Evolutionary conservation across 2,113 vertebrate species (phyloP).

Genomic region (Corythornis cristatus): DNA sequence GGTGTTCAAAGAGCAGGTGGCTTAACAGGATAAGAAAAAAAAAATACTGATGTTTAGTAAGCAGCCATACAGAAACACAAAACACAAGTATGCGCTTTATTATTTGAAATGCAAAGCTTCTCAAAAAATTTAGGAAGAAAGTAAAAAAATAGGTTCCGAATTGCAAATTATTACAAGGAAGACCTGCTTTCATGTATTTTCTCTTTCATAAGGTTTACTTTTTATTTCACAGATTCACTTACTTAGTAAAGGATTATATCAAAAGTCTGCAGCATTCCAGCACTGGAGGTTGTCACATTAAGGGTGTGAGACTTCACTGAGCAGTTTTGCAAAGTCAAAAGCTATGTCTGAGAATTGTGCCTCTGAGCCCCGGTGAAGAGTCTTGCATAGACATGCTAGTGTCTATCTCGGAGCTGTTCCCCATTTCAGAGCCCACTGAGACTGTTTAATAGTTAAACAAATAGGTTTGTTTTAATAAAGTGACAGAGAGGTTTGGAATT

Average conservation of each 20-base stretch:
- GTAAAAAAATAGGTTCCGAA: background rate
- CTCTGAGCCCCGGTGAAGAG: no score
- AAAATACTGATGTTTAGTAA: background rate
- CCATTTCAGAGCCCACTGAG: no score
- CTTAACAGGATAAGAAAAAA: background rate
- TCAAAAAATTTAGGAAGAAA: background rate
- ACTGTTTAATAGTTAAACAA: no score
- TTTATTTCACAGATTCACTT: background rate
- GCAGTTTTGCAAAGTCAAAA: no score
- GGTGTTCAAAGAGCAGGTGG: background rate
- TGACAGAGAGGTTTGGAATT: no score
- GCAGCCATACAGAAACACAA: rapidly evolving
- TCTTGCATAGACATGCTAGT: no score
- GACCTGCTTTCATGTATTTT: background rate
- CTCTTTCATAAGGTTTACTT: background rate
- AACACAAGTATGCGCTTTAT: background rate
- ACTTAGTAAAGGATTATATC: background rate
- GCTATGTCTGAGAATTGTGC: no score
- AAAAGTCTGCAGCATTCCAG: background rate
- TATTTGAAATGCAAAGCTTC: background rate
- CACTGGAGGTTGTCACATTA: background rate
- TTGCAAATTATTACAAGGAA: background rate
- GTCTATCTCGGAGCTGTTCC: no score
- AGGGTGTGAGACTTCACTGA: no score
- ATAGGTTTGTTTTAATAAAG: no score